Conservation (phyloP, 2,797 vertebrate species). For the Forpus xanthops region DNA sequence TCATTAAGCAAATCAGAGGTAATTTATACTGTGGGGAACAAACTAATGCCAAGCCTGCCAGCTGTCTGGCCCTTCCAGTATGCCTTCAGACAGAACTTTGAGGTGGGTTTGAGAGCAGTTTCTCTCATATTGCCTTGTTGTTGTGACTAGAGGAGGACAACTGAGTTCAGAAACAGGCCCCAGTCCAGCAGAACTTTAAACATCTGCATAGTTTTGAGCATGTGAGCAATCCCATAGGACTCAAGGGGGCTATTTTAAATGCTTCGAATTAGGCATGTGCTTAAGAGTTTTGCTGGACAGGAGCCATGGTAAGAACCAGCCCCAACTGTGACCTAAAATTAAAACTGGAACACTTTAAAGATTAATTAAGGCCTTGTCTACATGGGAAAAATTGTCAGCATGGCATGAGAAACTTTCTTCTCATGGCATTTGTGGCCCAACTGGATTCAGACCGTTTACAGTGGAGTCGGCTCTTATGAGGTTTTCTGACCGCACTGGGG, state of each 20-base stretch:
- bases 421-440: slow-evolving; percentile 40
- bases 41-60: slow-evolving; percentile 70
- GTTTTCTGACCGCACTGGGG: neutral
- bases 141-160: slow-evolving; percentile 30
- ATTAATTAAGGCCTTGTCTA: slow-evolving; percentile 67
- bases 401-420: slow-evolving; percentile 66
- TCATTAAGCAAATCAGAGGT: slow-evolving; percentile 70
- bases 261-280: slow-evolving; percentile 45
- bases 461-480: neutral
- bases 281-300: slow-evolving; percentile 58
- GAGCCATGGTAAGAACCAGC: slow-evolving; percentile 53
- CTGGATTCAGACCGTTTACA: slow-evolving; percentile 54
- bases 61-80: slow-evolving; percentile 69
- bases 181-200: neutral
- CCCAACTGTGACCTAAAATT: slow-evolving; percentile 66
- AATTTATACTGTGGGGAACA: slow-evolving; percentile 72
- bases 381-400: slow-evolving; percentile 58
- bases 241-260: slow-evolving; percentile 21
- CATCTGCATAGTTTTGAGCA: slow-evolving; percentile 32
- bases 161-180: neutral
- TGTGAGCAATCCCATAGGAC: slow-evolving; percentile 28
- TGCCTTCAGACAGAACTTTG: slow-evolving; percentile 58
- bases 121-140: neutral
- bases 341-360: slow-evolving; percentile 67
- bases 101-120: neutral